Conservation (phyloP, 2,797 vertebrate species). For the Spinus olivaceus region DNA sequence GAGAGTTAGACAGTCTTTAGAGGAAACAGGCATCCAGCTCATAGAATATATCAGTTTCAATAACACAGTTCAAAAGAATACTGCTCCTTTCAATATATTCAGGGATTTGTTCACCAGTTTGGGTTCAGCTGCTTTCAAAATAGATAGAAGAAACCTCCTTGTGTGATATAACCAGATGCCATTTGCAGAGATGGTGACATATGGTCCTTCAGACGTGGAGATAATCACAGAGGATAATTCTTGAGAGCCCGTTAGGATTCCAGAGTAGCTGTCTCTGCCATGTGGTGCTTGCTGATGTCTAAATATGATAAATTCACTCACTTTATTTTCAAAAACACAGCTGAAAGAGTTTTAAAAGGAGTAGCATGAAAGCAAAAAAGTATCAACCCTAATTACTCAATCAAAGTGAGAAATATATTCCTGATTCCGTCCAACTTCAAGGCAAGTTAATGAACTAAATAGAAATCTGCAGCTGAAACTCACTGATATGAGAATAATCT, state of each 20-base stretch:
- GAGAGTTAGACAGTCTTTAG: neutral
- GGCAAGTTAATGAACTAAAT: slow-evolving; percentile 62
- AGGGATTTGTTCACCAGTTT: slow-evolving; percentile 44
- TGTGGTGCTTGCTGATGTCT: slow-evolving; percentile 52
- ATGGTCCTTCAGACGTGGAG: slow-evolving; percentile 60
- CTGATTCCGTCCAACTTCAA: slow-evolving; percentile 57
- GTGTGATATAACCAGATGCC: slow-evolving; percentile 42
- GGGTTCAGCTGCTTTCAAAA: slow-evolving; percentile 53
- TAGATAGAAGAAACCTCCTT: slow-evolving; percentile 40
- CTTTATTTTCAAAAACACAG: slow-evolving; percentile 63
- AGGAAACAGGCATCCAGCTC: slow-evolving; percentile 22
- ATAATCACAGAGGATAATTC: slow-evolving; percentile 62
- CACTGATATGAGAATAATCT: slow-evolving; percentile 56
- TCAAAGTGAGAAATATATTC: slow-evolving; percentile 65
- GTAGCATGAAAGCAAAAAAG: slow-evolving; percentile 29
- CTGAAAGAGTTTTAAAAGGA: slow-evolving; percentile 54
- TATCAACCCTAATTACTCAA: slow-evolving; percentile 54
- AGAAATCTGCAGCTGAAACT: slow-evolving; percentile 54
- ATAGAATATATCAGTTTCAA: slow-evolving; percentile 17
- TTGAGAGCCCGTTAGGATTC: slow-evolving; percentile 53
- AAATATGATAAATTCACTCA: slow-evolving; percentile 61
- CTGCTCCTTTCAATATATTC: slow-evolving; percentile 40
- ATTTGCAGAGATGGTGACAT: slow-evolving; percentile 63
- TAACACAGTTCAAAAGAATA: slow-evolving; percentile 32
- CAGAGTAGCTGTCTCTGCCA: slow-evolving; percentile 56